These are phyloP conservation scores for Atopsyche davidsoni DNA, from an alignment of 1,140 invertebrate genomes.

Conservation along the genomic window DNA sequence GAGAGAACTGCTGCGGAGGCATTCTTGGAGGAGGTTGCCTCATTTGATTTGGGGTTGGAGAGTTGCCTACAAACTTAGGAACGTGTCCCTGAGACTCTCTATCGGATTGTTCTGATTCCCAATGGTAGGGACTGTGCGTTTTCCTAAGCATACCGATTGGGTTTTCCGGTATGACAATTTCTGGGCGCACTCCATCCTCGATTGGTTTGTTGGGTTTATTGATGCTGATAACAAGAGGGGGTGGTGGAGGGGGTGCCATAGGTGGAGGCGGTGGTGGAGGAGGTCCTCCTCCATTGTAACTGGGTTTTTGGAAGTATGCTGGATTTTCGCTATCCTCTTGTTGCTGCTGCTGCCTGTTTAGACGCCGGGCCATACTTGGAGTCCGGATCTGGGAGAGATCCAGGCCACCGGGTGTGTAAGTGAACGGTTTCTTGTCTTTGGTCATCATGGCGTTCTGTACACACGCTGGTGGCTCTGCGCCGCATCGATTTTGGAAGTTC, in stretches of 20 bases:
- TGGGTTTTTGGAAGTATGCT: conserved; percentile 44
- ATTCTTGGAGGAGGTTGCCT: conserved; percentile 5
- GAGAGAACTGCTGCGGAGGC: conserved; percentile 35
- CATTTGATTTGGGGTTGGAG: conserved; percentile 38
- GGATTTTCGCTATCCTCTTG: conserved; percentile 49
- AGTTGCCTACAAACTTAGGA: conserved; percentile 44
- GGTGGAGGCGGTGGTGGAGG: conserved; percentile 53
- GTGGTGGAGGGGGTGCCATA: conserved; percentile 35
- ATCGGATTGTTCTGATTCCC: conserved; percentile 45
- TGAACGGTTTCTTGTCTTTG: conserved; percentile 93
- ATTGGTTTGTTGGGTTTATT: conserved; percentile 36
- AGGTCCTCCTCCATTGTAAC: conserved; percentile 34
- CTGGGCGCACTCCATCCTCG: conserved; percentile 48
- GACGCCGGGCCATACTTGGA: conserved; percentile 79
- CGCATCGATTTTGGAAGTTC: conserved; percentile 30
- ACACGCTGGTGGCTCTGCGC: conserved; percentile 71
- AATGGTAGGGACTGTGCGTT: conserved; percentile 48
- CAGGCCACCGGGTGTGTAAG: conserved; percentile 86
- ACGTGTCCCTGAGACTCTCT: conserved; percentile 37
- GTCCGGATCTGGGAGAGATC: conserved; percentile 86
- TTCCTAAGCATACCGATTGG: conserved; percentile 54
- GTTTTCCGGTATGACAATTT: conserved; percentile 63
- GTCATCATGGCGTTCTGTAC: conserved; percentile 92
- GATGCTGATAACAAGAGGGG: conserved; percentile 42
- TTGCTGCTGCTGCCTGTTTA: conserved; percentile 53